Evolutionary conservation across 2,797 vertebrate genomes (phyloP).

Genomic region (Cryptoprocta ferox): DNA sequence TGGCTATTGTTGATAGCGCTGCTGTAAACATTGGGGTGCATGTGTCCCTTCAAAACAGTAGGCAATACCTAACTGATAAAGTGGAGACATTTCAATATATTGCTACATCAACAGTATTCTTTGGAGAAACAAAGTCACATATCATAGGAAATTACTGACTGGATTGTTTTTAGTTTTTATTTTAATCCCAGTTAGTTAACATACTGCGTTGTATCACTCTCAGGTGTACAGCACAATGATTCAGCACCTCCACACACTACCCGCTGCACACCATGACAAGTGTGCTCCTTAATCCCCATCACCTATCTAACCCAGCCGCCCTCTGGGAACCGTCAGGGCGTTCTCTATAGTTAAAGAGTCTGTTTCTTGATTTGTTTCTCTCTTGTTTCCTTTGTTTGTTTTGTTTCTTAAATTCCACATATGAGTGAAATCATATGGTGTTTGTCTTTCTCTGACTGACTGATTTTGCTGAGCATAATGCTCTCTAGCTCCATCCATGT

Average conservation of each 20-base stretch:
- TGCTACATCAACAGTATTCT: not conserved
- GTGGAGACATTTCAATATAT: slow-evolving; percentile 36
- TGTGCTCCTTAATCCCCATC: too few relatives aligned
- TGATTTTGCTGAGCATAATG: not conserved
- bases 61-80: not conserved
- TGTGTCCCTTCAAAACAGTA: too few relatives aligned
- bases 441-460: not conserved
- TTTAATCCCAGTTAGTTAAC: too few relatives aligned
- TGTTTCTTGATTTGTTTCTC: not conserved
- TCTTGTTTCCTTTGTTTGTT: not conserved
- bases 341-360: not conserved
- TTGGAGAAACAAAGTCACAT: slow-evolving; percentile 15
- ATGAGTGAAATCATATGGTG: not conserved
- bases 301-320: not conserved
- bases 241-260: too few relatives aligned
- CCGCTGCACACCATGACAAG: too few relatives aligned
- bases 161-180: too few relatives aligned
- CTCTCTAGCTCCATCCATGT: not conserved
- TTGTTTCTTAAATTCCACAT: not conserved
- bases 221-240: too few relatives aligned
- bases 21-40: too few relatives aligned
- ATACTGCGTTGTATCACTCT: too few relatives aligned
- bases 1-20: too few relatives aligned
- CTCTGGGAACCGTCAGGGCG: not conserved
- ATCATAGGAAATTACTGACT: not conserved